Evolutionary conservation across 2,888 invertebrate species (phyloP), one percentile per base, ranked within the genome.

Genomic region (Cistogaster globosa): DNA sequence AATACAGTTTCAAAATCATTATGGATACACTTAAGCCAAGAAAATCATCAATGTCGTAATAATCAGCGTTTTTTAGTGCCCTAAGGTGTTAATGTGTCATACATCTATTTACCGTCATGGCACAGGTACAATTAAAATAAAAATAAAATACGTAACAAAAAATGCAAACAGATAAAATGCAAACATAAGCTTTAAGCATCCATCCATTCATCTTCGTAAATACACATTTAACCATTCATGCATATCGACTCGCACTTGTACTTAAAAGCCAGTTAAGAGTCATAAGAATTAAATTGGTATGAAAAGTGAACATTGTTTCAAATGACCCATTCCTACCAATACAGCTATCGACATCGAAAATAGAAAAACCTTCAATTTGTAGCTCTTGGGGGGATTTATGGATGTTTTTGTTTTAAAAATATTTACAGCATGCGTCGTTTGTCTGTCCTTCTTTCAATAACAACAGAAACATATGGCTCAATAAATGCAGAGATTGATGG

Each of bases 31-130:
- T 16, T n/a, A n/a, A 3, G 2, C 58, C 51, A 72, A 71, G 32
- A 62, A 60, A 74, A 74, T 77, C 68, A 58, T 74, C 68, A 81
- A 68, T 51, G 57, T 69, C 72, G 74, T 69, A 77, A 77, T 65
- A 62, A 81, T 22, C 48, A 55, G 32, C 38, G 26, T 60, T 60
- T 38, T 14, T 48, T 51, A 32, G 32, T 36, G 71, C 65, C 85
- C 65, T 75, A 14, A 78, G 75, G 85, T 74, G 58, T 67, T 78
- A 78, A 75, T 68, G 74, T 81, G 77, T 84, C 81, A 69, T 51
- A 77, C 74, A 78, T 68, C 72, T 75, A 75, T 78, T 85, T 85
- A 82, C 78, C 74, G 75, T 82, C 69, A 51, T 53, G 57, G 78
- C 38, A 55, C 74, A 74, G 68, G 62, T 82, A 82, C 68, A 82